phyloP scores from a whole-genome alignment of 2,113 vertebrate genomes.

The Sturnus vulgaris region DNA sequence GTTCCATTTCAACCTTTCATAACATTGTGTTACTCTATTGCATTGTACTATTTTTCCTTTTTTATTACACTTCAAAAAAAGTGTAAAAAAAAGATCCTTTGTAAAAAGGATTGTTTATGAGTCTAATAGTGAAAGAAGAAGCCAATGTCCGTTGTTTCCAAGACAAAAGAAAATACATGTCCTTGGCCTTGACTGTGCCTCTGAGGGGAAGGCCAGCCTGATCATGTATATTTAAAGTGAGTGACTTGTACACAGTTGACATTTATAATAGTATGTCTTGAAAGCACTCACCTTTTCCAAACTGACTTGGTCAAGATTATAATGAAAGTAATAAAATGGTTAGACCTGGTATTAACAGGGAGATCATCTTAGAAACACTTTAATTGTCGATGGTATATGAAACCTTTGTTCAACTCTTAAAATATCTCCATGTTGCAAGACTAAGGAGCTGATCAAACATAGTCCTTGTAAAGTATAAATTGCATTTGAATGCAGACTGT shows the following conservation, averaged over 20 bases:
- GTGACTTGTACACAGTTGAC: not conserved
- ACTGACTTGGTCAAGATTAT: not conserved
- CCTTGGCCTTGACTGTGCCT: not conserved
- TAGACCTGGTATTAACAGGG: not conserved
- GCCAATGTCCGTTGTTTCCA: not conserved
- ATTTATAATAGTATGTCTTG: not conserved
- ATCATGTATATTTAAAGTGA: not conserved
- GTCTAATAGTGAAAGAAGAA: not conserved
- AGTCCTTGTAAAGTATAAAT: not conserved
- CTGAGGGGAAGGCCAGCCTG: not conserved
- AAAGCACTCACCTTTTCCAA: not conserved
- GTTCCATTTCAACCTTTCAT: not conserved
- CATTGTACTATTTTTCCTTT: not conserved
- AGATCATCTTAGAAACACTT: not conserved
- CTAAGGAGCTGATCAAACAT: not conserved
- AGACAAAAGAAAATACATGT: not conserved
- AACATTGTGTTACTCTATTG: not conserved
- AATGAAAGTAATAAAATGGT: not conserved
- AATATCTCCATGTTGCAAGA: not conserved
- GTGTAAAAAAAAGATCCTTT: not conserved
- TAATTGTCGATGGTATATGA: not conserved
- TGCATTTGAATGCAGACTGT: slow-evolving; percentile 15
- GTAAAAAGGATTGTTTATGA: not conserved
- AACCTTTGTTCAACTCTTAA: not conserved
- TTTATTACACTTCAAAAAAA: not conserved